Base-by-base conservation (phyloP, 1,140 invertebrate genomes). In the Nasonia longicornis region DNA sequence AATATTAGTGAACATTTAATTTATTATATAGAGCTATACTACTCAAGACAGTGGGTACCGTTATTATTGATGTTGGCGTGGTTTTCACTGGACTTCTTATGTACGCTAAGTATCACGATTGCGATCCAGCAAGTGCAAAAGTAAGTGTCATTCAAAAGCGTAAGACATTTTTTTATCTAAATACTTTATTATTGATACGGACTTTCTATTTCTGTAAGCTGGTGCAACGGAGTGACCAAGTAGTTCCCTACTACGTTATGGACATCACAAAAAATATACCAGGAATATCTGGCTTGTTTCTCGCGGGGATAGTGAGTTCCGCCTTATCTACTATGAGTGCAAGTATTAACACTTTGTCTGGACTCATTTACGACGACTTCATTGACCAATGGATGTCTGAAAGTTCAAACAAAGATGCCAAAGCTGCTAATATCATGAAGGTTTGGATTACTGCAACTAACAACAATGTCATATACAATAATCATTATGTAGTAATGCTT, bases 241-340 rank as follows among this genome's bases (percentile, higher is more conserved):
- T 93, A 3, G 86, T 94, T 79, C 93, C 93, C 1, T 89, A 92
- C 20, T 94, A 92, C 85, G 93, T 94, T 4, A 93, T 94, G 90
- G 92, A 94, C 71, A 89, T 92, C 4, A 86, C 94, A 3, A 89
- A 90, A 4, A 74, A 88, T 42, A 87, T 93, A 64, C 91, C 92
- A 6, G 94, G 94, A 52, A 86, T 95, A 80, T 93, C 94, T 1
- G 94, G 95, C 70, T 86, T 95, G 16, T 95, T 95, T 87, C 90
- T 95, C 0, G 93, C 94, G 20, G 93, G 93, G 73, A 91, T 95
- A 11, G 95, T 95, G 83, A 93, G 93, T 84, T 94, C 94, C 7
- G 93, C 93, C 22, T 88, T 95, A 42, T 94, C 89, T 3, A 89
- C 89, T 12, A 86, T 90, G 86, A 90, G 88, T 45, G 86, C 89